Evolutionary conservation across 2,888 invertebrate species (phyloP), one percentile per base, ranked within the genome.

Genomic region (Netelia melanura): DNA sequence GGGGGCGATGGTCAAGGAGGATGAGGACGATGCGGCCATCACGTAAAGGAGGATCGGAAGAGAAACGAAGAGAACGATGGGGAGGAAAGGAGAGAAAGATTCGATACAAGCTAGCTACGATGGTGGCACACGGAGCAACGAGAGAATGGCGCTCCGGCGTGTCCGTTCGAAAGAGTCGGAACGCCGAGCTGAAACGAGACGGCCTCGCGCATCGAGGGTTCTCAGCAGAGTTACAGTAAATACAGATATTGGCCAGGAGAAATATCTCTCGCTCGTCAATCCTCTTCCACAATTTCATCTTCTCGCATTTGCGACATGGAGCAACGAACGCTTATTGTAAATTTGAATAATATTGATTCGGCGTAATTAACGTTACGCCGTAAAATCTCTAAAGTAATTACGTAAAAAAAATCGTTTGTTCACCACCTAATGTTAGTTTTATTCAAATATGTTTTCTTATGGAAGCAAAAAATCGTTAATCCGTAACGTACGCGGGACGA

Each of bases 171-270:
- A 61, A 84, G 85, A 83, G 70, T 67, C 74, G 84, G 78, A 81
- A 14, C 70, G n/a, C 43, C 62, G 68, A 80, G 78, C 74, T 78
- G 64, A 78, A 82, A 81, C 74, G 72, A 78, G 77, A 71, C 75
- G 68, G 77, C 58, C 76, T 72, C 71, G 54, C 25, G 70, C 44
- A 64, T 79, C 71, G 76, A 52, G 74, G 68, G 81, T 74, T 83
- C 83, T 48, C 56, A 75, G 70, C 38, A 6, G 6, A 70, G 68
- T 62, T 79, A 74, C 72, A 67, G 79, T 87, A 81, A 87, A 87
- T 75, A 84, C 86, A 83, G 86, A 87, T 83, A 87, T 86, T 84
- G 84, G 65, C 76, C 76, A 43, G 21, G 68, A 77, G 81, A 64
- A 43, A 68, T 68, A 70, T 65, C 61, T 67, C 76, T 77, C 30